These are phyloP conservation scores for Busseola fusca DNA, from an alignment of 2,888 invertebrate genomes.

Conservation along the genomic window DNA sequence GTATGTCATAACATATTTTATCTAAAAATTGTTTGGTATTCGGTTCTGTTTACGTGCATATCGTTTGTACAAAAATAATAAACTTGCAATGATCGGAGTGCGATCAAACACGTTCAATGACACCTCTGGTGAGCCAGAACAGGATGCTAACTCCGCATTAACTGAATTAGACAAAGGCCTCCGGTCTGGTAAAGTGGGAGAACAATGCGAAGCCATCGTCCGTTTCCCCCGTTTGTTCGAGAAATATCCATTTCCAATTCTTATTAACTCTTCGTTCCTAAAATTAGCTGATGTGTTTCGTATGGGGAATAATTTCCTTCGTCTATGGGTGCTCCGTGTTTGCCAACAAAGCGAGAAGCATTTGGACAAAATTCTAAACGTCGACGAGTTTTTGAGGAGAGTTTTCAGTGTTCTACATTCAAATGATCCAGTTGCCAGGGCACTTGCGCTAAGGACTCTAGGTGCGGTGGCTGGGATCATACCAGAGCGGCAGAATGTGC, in stretches of 20 bases:
- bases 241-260: slow-evolving; percentile 98
- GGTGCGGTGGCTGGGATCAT: slow-evolving; percentile 98
- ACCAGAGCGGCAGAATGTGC: slow-evolving; percentile 97
- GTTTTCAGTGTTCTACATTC: slow-evolving; percentile 98
- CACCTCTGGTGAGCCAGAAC: slow-evolving; percentile 95
- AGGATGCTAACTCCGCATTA: slow-evolving; percentile 97
- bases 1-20: too few species aligned
- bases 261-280: slow-evolving; percentile 98
- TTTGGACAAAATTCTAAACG: slow-evolving; percentile 97
- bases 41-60: slow-evolving; percentile 1
- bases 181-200: slow-evolving; percentile 96
- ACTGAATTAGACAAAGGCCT: slow-evolving; percentile 98
- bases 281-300: slow-evolving; percentile 98
- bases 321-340: slow-evolving; percentile 97
- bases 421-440: slow-evolving; percentile 98
- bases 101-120: slow-evolving; percentile 90
- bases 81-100: slow-evolving; percentile 87
- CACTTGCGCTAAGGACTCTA: slow-evolving; percentile 95
- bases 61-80: too few species aligned
- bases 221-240: slow-evolving; percentile 98
- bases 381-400: slow-evolving; percentile 95
- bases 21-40: slow-evolving; percentile 29
- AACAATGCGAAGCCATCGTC: slow-evolving; percentile 99
- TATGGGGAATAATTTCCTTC: slow-evolving; percentile 95
- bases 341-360: slow-evolving; percentile 99